These are phyloP conservation scores for Dreissena rostriformis DNA, from an alignment of 1,140 invertebrate genomes.

Conservation along the genomic window DNA sequence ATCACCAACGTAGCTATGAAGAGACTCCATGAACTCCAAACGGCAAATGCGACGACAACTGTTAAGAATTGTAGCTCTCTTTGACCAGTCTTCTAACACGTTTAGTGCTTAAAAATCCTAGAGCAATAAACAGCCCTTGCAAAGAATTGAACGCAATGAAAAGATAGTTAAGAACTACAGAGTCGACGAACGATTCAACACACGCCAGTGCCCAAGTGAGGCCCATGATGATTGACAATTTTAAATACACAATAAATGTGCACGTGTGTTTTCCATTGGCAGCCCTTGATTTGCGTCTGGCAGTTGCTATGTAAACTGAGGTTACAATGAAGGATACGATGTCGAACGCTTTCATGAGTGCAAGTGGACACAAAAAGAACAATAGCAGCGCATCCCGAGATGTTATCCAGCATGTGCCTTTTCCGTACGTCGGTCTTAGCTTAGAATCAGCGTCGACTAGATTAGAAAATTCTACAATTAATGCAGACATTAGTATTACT, in stretches of 20 bases:
- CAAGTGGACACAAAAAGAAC: slow-evolving; percentile 76
- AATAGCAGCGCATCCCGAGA: slow-evolving; percentile 65
- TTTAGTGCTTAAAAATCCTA: slow-evolving; percentile 60
- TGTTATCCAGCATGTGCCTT: slow-evolving; percentile 81
- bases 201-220: slow-evolving; percentile 78
- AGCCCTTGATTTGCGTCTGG: slow-evolving; percentile 22
- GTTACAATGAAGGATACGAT: slow-evolving; percentile 71
- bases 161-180: slow-evolving; percentile 58
- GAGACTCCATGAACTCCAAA: too few relatives aligned
- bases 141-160: slow-evolving; percentile 68
- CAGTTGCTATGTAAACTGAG: slow-evolving; percentile 81
- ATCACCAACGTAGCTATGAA: too few relatives aligned
- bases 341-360: slow-evolving; percentile 73
- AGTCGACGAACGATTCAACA: slow-evolving; percentile 57
- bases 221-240: slow-evolving; percentile 80
- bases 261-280: slow-evolving; percentile 43
- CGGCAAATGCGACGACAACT: too few relatives aligned
- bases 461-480: slow-evolving; percentile 80
- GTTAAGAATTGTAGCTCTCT: slow-evolving; percentile 13
- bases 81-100: too few relatives aligned
- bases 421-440: slow-evolving; percentile 65
- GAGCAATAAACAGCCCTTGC: slow-evolving; percentile 64
- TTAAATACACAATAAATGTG: slow-evolving; percentile 82
- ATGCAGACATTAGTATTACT: slow-evolving; percentile 79
- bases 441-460: neutral